Evolutionary conservation across 2,113 vertebrate genomes (phyloP), one percentile per base, ranked within the genome.

Genomic region (Xiphias gladius): DNA sequence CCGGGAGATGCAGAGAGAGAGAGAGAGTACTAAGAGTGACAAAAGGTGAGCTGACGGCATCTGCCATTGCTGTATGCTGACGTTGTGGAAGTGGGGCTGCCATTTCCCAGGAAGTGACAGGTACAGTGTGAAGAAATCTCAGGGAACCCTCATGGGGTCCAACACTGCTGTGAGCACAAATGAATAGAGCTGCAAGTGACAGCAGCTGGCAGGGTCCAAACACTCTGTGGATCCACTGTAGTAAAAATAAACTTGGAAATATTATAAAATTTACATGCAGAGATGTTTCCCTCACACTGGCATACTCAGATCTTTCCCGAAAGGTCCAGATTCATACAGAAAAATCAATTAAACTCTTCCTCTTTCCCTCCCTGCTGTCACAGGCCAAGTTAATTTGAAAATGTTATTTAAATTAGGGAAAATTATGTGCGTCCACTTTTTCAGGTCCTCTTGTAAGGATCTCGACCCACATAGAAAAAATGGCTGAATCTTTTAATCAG

Each of bases 111-210:
- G 55, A 85, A 84, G 76, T 83, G 84, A 86, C 88, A 91, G 85
- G 57, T 92, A 82, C 54, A 83, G 82, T 87, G 80, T 81, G 76
- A 86, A 84, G 57, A 83, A 81, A 85, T 88, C 81, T 79, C 77
- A 66, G 67, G 63, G 65, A 86, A 83, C 32, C 73, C 86, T 89
- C 79, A 48, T 55, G 86, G 70, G 86, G 73, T 78, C 80, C 76
- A 75, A 57, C 73, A 55, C 57, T 32, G 76, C 79, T 62, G 75
- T 62, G 64, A 88, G 76, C 82, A 70, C 37, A 80, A 87, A 83
- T 88, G 66, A 82, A 80, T 77, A 78, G 64, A 83, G 59, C 58
- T 68, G 79, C 63, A 71, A 58, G 78, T 83, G 86, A 81, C 73
- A 84, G 76, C 12, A 12, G 16, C 11, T 52, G 52, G 16, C 66